Conservation (phyloP, 2,797 vertebrate species). For the Syngnathus acus region DNA sequence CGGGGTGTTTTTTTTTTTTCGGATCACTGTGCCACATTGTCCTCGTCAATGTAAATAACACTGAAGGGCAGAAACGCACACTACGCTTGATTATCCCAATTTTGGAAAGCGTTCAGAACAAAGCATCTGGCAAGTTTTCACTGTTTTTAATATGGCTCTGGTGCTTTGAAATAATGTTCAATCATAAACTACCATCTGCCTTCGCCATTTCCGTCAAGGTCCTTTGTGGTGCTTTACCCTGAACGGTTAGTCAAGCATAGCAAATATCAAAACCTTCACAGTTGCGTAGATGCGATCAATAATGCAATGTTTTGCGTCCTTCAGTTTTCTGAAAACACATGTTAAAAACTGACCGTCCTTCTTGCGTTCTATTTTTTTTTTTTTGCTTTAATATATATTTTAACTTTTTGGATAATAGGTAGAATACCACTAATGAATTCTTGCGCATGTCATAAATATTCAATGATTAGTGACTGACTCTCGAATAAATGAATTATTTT, state of each 20-base stretch:
- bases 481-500: too few relatives aligned
- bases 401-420: too few relatives aligned
- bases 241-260: conserved; percentile 16
- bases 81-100: conserved; percentile 13
- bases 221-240: conserved; percentile 24
- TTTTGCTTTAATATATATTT: too few relatives aligned
- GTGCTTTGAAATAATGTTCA: conserved; percentile 46
- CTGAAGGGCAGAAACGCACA: conserved; percentile 1
- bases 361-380: too few relatives aligned
- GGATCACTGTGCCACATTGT: background rate
- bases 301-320: conserved; percentile 42
- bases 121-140: conserved; percentile 34
- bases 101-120: conserved; percentile 32
- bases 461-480: too few relatives aligned
- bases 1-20: background rate
- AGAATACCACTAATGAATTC: too few relatives aligned
- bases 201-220: conserved; percentile 36
- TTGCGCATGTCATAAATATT: too few relatives aligned
- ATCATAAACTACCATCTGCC: conserved; percentile 53
- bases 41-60: background rate
- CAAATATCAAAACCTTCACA: conserved; percentile 33
- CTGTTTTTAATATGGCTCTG: conserved; percentile 30
- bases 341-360: conserved; percentile 9
- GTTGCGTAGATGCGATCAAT: conserved; percentile 38
- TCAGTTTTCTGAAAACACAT: conserved; percentile 33